Conservation (phyloP, 2,797 vertebrate genomes). For the Sebastes melanostomus region DNA sequence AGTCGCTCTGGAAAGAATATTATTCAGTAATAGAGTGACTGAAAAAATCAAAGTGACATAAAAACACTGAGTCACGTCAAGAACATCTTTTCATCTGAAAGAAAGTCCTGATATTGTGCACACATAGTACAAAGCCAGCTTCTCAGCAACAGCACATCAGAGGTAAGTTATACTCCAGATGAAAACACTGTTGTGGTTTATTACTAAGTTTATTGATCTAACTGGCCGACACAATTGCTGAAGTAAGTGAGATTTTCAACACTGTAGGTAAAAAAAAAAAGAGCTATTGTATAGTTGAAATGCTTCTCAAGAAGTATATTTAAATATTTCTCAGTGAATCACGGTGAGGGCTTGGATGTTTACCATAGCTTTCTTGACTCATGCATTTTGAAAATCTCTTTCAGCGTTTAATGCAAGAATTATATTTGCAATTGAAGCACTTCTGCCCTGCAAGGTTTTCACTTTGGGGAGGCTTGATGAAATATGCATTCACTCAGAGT, state of each 20-base stretch:
- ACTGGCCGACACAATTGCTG: not conserved
- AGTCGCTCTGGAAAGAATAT: not conserved
- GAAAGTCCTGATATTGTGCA: not conserved
- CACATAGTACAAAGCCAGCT: not conserved
- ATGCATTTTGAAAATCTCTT: not conserved
- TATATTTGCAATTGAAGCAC: slow-evolving; percentile 32
- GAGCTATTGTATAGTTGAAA: not conserved
- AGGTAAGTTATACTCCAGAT: not conserved
- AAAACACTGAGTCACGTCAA: not conserved
- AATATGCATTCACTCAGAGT: slow-evolving; percentile 69
- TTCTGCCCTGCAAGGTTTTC: slow-evolving; percentile 18
- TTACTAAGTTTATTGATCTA: not conserved
- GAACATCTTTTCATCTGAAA: not conserved
- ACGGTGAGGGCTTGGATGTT: not conserved
- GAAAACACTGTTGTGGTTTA: not conserved
- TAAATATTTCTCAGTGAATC: not conserved
- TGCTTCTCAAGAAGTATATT: slow-evolving; percentile 7
- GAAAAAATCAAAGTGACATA: not conserved
- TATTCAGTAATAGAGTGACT: not conserved
- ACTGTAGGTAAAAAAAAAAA: not conserved
- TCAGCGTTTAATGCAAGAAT: slow-evolving; percentile 20
- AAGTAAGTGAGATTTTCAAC: not conserved
- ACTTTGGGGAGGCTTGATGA: slow-evolving; percentile 51
- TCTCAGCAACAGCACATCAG: not conserved
- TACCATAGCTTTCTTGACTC: not conserved